These are phyloP conservation scores for Melozone crissalis DNA, from an alignment of 2,113 vertebrate species.

Conservation along the genomic window DNA sequence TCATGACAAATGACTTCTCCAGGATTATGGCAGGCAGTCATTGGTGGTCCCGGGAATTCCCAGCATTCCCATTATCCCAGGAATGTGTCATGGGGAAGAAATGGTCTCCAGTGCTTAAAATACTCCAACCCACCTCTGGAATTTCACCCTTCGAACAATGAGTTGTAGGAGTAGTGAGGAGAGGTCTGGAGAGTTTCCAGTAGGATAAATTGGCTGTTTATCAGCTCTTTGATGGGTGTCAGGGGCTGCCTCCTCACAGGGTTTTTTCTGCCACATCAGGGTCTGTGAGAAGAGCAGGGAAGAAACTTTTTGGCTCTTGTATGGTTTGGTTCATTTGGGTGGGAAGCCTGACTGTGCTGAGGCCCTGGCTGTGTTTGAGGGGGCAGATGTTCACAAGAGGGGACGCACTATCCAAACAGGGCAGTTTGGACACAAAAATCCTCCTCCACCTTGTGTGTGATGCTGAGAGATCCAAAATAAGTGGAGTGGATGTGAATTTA, in stretches of 20 bases:
- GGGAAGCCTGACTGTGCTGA: not conserved
- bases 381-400: not conserved
- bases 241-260: not conserved
- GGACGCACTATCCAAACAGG: not conserved
- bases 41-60: rapidly evolving
- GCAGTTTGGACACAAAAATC: not conserved
- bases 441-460: not conserved
- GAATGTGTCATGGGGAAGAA: not conserved
- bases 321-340: not conserved
- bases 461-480: not conserved
- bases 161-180: not conserved
- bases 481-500: not conserved
- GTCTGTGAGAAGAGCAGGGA: not conserved
- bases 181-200: not conserved
- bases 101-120: not conserved
- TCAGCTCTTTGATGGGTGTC: not conserved
- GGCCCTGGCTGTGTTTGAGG: not conserved
- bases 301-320: not conserved
- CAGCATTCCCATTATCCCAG: not conserved
- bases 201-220: not conserved
- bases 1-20: rapidly evolving
- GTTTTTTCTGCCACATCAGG: not conserved
- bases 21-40: not conserved
- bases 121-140: not conserved
- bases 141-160: not conserved